These are phyloP conservation scores for Chelmon rostratus DNA, from an alignment of 2,797 vertebrate species.

Conservation along the genomic window DNA sequence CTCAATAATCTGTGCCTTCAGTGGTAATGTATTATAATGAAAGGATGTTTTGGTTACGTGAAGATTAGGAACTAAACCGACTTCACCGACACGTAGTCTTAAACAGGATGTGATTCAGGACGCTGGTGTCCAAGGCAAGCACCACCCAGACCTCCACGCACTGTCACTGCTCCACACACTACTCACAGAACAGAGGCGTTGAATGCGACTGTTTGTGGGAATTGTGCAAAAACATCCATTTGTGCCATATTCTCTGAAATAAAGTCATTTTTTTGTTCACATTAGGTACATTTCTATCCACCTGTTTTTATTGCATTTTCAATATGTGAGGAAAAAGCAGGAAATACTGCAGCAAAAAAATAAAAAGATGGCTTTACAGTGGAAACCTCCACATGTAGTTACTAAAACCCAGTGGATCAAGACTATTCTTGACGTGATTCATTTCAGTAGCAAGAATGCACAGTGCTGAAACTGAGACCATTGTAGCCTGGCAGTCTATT, in stretches of 20 bases:
- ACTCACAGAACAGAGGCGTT: background rate
- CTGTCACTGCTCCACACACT: background rate
- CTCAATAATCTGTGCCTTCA: background rate
- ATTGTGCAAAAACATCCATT: background rate
- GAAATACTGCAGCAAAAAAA: background rate
- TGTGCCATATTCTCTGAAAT: background rate
- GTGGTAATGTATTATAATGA: background rate
- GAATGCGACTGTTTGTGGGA: background rate
- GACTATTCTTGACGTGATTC: background rate
- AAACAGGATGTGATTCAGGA: constrained; percentile 25
- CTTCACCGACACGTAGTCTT: background rate
- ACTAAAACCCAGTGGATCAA: background rate
- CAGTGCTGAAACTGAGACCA: background rate
- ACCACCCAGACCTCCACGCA: constrained; percentile 12
- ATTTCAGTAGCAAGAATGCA: background rate
- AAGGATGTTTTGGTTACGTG: background rate
- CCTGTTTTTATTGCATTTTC: background rate
- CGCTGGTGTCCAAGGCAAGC: constrained; percentile 12
- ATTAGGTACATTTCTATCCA: background rate
- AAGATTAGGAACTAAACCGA: background rate
- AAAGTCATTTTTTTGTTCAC: background rate
- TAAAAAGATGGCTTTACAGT: background rate
- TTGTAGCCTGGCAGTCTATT: background rate
- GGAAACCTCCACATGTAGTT: background rate
- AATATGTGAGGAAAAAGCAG: background rate